These are phyloP conservation scores for Lagorchestes hirsutus DNA, from an alignment of 2,797 vertebrate species.

Conservation along the genomic window DNA sequence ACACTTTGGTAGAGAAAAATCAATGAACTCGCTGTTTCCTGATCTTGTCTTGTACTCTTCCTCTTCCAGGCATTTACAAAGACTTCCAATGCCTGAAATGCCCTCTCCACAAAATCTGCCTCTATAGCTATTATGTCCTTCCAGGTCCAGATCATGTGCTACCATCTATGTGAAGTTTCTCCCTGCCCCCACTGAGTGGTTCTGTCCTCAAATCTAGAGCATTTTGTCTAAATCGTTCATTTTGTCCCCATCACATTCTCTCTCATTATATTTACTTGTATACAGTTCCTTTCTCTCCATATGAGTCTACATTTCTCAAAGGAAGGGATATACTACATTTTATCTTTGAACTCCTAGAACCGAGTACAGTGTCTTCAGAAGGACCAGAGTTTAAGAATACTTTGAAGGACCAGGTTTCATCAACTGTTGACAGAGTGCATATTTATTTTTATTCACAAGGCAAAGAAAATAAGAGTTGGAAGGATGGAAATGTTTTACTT, in stretches of 20 bases:
- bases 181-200: background rate
- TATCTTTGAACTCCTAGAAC: background rate
- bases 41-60: background rate
- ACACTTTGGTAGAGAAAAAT: conserved; percentile 23
- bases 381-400: no score
- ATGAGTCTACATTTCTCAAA: background rate
- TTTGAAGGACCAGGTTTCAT: no score
- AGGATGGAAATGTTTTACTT: no score
- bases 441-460: no score
- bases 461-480: no score
- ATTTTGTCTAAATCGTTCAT: background rate
- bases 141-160: background rate
- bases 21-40: conserved; percentile 26
- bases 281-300: background rate
- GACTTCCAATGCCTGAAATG: background rate
- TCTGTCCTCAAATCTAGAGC: background rate
- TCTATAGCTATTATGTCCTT: background rate
- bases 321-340: background rate
- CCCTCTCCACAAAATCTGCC: background rate
- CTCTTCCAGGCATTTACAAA: background rate
- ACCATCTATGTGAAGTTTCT: background rate
- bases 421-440: no score
- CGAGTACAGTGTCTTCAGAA: no score
- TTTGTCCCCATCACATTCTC: background rate
- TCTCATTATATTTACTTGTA: background rate